A percentile compares a stretch with the other conserved stretches of the same genome.
These are phyloP conservation scores for Probaryconus sp. DNA, from an alignment of 1,140 invertebrate genomes.

Conservation along the genomic window DNA sequence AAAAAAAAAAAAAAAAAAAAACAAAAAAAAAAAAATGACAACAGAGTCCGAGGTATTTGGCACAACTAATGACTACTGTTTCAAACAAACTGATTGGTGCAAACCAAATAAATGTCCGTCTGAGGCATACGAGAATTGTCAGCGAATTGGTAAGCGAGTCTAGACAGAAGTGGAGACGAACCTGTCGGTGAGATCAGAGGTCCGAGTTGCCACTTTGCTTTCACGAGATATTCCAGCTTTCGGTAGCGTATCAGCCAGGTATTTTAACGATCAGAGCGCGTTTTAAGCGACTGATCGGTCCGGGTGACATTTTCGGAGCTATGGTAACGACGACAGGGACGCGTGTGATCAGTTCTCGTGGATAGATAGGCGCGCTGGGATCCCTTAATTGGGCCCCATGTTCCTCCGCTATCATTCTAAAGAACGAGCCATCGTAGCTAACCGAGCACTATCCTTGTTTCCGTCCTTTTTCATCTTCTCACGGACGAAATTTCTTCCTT, in stretches of 20 bases:
- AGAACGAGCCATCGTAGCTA: slow-evolving; percentile 66
- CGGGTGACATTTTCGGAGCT: slow-evolving; percentile 66
- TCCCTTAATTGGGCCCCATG: slow-evolving; percentile 75
- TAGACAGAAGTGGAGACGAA: slow-evolving; percentile 20
- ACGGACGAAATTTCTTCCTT: slow-evolving; percentile 28
- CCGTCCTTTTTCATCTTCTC: slow-evolving; percentile 32
- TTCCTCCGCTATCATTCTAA: slow-evolving; percentile 71
- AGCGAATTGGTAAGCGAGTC: slow-evolving; percentile 51
- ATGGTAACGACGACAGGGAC: slow-evolving; percentile 35
- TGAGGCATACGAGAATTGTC: slow-evolving; percentile 28
- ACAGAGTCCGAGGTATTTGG: slow-evolving; percentile 1
- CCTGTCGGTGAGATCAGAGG: slow-evolving; percentile 58
- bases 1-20: not conserved
- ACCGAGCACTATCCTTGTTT: slow-evolving; percentile 39
- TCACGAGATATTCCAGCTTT: slow-evolving; percentile 57
- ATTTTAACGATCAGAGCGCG: slow-evolving; percentile 68
- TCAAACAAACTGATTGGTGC: slow-evolving; percentile 46
- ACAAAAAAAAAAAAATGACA: no score
- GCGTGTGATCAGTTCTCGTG: slow-evolving; percentile 59
- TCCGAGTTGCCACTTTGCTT: slow-evolving; percentile 45
- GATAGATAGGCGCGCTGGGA: slow-evolving; percentile 61
- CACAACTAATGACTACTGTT: slow-evolving; percentile 51
- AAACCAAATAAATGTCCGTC: slow-evolving; percentile 35
- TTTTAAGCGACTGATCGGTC: slow-evolving; percentile 66
- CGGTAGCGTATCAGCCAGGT: slow-evolving; percentile 61